Evolutionary conservation across 2,797 vertebrate species (phyloP).

Genomic region (Bradypodion ventrale): DNA sequence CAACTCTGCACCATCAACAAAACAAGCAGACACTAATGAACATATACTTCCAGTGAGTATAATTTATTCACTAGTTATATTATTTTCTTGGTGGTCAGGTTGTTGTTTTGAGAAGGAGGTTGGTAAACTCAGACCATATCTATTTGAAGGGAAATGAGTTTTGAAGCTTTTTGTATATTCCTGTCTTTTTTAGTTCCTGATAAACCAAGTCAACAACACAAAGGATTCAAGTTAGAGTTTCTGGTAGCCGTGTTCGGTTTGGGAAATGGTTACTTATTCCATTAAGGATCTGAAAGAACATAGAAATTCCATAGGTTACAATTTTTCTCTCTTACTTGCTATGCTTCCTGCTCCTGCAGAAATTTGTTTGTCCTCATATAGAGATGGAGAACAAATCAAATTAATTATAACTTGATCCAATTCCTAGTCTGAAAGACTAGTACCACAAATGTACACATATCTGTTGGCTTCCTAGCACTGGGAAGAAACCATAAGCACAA

Average conservation of each 20-base stretch:
- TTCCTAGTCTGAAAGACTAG: no score
- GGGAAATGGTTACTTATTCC: neutral
- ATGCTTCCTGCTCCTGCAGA: no score
- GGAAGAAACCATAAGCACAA: no score
- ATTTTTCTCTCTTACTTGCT: no score
- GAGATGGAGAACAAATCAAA: no score
- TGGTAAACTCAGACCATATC: neutral
- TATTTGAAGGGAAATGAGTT: neutral
- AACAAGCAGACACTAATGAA: neutral
- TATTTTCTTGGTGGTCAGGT: neutral
- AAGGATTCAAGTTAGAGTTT: neutral
- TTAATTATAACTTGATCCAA: no score
- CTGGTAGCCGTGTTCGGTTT: neutral
- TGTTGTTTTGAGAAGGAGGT: neutral
- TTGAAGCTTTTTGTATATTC: neutral
- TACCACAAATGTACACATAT: no score
- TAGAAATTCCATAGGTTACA: neutral
- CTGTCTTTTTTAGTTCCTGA: neutral
- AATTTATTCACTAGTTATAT: constrained; percentile 1
- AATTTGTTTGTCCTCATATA: no score
- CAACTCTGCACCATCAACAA: neutral
- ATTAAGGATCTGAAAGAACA: neutral
- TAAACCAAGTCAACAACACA: neutral
- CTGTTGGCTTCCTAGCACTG: no score
- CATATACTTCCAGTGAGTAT: neutral